These are phyloP conservation scores for Tragelaphus eurycerus DNA, from an alignment of 2,797 vertebrate species.

Conservation along the genomic window DNA sequence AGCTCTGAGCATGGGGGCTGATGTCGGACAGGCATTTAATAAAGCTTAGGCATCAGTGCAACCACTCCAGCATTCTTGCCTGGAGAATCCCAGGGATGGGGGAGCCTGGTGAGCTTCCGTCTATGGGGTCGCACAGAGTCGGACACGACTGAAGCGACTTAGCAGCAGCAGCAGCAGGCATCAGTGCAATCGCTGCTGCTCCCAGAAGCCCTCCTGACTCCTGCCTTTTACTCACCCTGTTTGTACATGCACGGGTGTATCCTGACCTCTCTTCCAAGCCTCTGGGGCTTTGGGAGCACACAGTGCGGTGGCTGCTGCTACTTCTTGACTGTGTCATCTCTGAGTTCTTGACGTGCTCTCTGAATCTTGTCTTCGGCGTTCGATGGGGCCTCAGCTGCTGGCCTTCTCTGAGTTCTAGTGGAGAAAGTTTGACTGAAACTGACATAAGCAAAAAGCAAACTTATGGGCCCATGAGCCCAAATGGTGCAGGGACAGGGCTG, in stretches of 20 bases:
- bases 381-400: rapidly evolving
- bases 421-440: not conserved
- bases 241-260: rapidly evolving
- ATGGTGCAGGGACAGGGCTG: not conserved
- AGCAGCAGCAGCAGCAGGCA: too few species aligned
- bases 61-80: too few species aligned
- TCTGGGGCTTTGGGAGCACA: not conserved
- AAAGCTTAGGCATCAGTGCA: not conserved
- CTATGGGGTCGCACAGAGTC: too few species aligned
- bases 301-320: not conserved
- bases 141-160: too few species aligned
- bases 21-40: not conserved
- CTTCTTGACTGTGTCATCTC: not conserved
- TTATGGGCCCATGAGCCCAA: not conserved
- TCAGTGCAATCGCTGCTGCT: too few species aligned
- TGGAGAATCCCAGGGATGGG: too few species aligned
- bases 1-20: not conserved
- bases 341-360: not conserved
- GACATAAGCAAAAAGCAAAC: not conserved
- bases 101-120: too few species aligned
- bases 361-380: not conserved
- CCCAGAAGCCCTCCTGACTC: not conserved
- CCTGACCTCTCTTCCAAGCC: not conserved
- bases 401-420: not conserved
- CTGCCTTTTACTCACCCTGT: not conserved